Evolutionary conservation across 2,888 invertebrate species (phyloP).

Genomic region (Pyrrhia umbra): DNA sequence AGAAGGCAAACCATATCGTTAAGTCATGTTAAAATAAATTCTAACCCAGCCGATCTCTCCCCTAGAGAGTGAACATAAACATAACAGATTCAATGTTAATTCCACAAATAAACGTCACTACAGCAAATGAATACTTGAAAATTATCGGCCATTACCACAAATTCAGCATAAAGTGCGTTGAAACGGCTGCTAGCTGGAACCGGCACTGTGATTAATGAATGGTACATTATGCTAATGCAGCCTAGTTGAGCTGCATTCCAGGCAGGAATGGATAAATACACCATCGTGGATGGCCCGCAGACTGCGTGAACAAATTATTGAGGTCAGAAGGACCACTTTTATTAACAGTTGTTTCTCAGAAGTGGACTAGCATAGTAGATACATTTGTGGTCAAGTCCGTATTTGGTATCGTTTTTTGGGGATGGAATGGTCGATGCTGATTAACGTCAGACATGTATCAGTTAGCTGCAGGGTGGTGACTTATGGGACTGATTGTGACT

Average conservation of each 20-base stretch:
- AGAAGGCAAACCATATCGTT: too few relatives aligned
- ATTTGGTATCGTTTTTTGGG: too few relatives aligned
- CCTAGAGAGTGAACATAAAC: slow-evolving; percentile 25
- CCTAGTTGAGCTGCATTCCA: slow-evolving; percentile 67
- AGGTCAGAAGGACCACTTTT: slow-evolving; percentile 37
- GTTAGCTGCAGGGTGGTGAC: too few relatives aligned
- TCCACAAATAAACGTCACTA: slow-evolving; percentile 50
- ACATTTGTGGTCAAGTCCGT: too few relatives aligned
- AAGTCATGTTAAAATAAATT: slow-evolving; percentile 21
- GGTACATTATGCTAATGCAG: slow-evolving; percentile 66
- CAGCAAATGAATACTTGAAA: slow-evolving; percentile 52
- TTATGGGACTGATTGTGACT: too few relatives aligned
- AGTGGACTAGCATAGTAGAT: too few relatives aligned
- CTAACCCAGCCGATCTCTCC: slow-evolving; percentile 10
- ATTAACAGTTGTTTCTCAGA: neutral
- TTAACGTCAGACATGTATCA: too few relatives aligned
- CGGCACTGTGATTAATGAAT: slow-evolving; percentile 67
- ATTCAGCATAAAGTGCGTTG: slow-evolving; percentile 58
- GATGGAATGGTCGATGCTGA: too few relatives aligned
- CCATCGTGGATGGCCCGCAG: slow-evolving; percentile 42
- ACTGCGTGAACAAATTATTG: slow-evolving; percentile 17
- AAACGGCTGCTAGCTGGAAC: slow-evolving; percentile 52
- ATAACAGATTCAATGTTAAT: slow-evolving; percentile 42
- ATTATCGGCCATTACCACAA: slow-evolving; percentile 57
- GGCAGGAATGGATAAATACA: slow-evolving; percentile 57